Percentiles rank a stretch among this genome's conserved stretches.
Evolutionary conservation across 2,113 vertebrate species (phyloP).

Genomic region (Lepisosteus oculatus): DNA sequence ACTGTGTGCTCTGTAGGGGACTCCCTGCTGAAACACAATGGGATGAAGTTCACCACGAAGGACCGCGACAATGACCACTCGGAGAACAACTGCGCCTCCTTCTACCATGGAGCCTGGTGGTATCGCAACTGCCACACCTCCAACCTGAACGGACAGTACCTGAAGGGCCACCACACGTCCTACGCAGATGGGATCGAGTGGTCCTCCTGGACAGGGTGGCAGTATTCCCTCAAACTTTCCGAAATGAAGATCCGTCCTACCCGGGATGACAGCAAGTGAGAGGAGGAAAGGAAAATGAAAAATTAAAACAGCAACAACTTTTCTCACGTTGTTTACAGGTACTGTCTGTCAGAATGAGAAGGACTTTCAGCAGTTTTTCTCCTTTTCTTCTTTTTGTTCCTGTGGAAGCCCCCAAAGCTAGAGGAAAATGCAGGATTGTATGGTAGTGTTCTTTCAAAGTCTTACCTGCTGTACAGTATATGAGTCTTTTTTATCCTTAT

Average conservation of each 20-base stretch:
- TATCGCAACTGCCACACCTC: conserved; percentile 98
- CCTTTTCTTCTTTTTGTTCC: conserved; percentile 33
- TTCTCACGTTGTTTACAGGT: conserved; percentile 37
- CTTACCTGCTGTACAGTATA: not conserved
- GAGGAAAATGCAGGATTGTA: not conserved
- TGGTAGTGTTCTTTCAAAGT: conserved; percentile 16
- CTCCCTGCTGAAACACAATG: conserved; percentile 90
- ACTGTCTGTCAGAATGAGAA: conserved; percentile 43
- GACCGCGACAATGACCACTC: conserved; percentile 95
- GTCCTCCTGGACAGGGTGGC: conserved; percentile 98
- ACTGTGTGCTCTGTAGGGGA: conserved; percentile 64
- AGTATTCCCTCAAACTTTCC: conserved; percentile 94
- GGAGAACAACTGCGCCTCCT: conserved; percentile 94
- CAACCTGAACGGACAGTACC: conserved; percentile 96
- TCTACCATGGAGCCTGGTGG: conserved; percentile 98
- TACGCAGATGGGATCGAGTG: conserved; percentile 95
- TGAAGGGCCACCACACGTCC: conserved; percentile 89
- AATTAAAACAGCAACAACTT: conserved; percentile 32
- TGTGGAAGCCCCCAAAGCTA: conserved; percentile 25
- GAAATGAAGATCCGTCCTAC: conserved; percentile 95
- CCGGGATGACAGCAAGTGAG: conserved; percentile 81
- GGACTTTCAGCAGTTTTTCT: conserved; percentile 37
- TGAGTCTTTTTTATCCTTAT: conserved; percentile 20
- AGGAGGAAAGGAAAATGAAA: not conserved
- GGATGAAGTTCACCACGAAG: conserved; percentile 97